These are phyloP conservation scores for Alloplasta piceator DNA, from an alignment of 2,888 invertebrate species.

Conservation along the genomic window DNA sequence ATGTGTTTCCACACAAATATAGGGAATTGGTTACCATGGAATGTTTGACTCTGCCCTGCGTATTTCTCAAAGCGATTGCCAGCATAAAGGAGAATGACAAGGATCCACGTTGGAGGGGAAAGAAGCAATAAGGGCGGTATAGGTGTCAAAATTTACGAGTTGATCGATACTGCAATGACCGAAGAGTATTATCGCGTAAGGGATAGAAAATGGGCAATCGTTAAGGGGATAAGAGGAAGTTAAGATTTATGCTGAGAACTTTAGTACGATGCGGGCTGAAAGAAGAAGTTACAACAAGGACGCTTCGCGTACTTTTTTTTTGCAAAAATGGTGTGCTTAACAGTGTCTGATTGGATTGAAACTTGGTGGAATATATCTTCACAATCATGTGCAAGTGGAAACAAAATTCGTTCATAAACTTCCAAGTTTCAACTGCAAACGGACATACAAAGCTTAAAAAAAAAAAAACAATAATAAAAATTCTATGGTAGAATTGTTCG, in stretches of 20 bases:
- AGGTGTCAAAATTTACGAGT: constrained; percentile 33
- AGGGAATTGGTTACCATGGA: constrained; percentile 74
- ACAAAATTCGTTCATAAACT: too few species aligned
- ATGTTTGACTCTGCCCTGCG: constrained; percentile 70
- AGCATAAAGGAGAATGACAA: too few species aligned
- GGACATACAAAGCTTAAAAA: too few species aligned
- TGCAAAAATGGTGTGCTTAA: too few species aligned
- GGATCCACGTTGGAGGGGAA: neutral
- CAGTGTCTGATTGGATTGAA: too few species aligned
- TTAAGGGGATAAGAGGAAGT: constrained; percentile 17
- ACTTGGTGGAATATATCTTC: too few species aligned
- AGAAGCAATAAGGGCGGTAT: neutral
- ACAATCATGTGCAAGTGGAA: too few species aligned
- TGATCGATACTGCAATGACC: constrained; percentile 34
- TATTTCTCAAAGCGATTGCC: constrained; percentile 7
- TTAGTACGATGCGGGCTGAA: constrained; percentile 21
- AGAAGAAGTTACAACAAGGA: neutral
- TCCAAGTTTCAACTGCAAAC: too few species aligned
- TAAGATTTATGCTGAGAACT: constrained; percentile 7
- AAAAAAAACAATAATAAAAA: too few species aligned
- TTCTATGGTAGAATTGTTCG: too few species aligned
- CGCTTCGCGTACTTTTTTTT: too few species aligned
- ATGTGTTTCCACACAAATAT: constrained; percentile 7
- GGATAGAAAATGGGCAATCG: neutral
- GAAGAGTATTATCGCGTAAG: neutral